Evolutionary conservation across 2,113 vertebrate species (phyloP).

Genomic region (Tonatia bakeri): DNA sequence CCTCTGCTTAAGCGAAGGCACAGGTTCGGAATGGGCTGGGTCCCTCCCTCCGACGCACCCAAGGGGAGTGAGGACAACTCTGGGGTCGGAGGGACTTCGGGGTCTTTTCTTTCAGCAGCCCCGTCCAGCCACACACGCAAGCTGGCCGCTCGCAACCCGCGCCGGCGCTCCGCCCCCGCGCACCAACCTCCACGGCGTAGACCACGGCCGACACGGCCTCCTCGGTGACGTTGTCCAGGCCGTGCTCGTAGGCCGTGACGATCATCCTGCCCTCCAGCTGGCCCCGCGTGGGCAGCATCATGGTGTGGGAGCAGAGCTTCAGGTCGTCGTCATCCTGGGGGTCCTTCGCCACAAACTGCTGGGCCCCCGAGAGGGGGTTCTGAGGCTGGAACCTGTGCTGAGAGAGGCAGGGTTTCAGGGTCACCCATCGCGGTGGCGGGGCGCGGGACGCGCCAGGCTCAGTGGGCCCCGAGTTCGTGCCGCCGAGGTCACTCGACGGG

Average conservation of each 20-base stretch:
- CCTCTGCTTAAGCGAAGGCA: not conserved
- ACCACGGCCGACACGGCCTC: slow-evolving; percentile 90
- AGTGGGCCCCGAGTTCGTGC: not conserved
- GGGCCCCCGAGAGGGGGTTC: slow-evolving; percentile 92
- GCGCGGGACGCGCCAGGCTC: not conserved
- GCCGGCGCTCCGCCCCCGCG: not conserved
- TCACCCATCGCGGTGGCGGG: not conserved
- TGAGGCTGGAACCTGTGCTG: slow-evolving; percentile 98
- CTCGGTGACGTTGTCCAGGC: slow-evolving; percentile 94
- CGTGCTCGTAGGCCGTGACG: slow-evolving; percentile 94
- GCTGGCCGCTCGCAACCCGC: not conserved
- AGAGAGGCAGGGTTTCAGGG: not conserved
- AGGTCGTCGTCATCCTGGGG: slow-evolving; percentile 93
- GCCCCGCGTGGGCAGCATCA: slow-evolving; percentile 92
- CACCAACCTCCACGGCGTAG: slow-evolving; percentile 91
- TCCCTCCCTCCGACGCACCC: not conserved
- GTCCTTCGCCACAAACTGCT: slow-evolving; percentile 92
- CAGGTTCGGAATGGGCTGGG: not conserved
- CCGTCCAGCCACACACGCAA: not conserved
- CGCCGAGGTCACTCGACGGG: not conserved
- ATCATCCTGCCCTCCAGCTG: slow-evolving; percentile 98
- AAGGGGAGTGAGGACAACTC: not conserved
- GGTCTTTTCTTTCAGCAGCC: not conserved
- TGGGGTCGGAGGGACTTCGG: not conserved
- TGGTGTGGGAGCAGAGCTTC: slow-evolving; percentile 94